phyloP scores from a whole-genome alignment of 2,888 invertebrate species.

The Lathronympha strigana region DNA sequence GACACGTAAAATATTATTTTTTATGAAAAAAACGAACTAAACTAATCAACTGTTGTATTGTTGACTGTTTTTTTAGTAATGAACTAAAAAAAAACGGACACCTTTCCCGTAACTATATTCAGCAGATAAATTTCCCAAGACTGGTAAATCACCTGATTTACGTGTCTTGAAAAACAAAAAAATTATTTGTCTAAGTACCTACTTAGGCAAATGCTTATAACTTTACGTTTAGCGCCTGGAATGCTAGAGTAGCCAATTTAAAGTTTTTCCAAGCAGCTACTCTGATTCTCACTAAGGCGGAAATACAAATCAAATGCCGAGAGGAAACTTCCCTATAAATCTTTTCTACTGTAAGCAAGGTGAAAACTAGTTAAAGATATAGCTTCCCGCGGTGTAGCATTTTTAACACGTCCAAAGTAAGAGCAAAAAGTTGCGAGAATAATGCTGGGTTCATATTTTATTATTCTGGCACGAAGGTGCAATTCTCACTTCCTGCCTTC shows the following conservation, averaged over 20 bases:
- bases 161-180: no score
- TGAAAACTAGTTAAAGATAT: conserved; percentile 42
- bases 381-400: conserved; percentile 42
- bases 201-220: not conserved
- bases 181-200: no score
- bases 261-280: not conserved
- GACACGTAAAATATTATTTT: no score
- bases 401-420: conserved; percentile 50
- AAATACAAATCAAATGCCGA: conserved; percentile 32
- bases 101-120: no score
- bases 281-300: conserved; percentile 1
- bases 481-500: conserved; percentile 49
- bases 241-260: not conserved
- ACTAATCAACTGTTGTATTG: no score
- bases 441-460: conserved; percentile 54
- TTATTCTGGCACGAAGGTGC: conserved; percentile 53
- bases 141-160: no score
- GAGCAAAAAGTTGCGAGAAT: conserved; percentile 51
- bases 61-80: no score
- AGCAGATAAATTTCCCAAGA: no score
- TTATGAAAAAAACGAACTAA: no score
- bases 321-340: conserved; percentile 36
- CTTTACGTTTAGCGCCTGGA: not conserved
- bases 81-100: no score
- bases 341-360: conserved; percentile 38